Percentiles rank a stretch among this genome's conserved stretches.
Conservation (phyloP, 2,888 invertebrate genomes). For the Villa cingulata region DNA sequence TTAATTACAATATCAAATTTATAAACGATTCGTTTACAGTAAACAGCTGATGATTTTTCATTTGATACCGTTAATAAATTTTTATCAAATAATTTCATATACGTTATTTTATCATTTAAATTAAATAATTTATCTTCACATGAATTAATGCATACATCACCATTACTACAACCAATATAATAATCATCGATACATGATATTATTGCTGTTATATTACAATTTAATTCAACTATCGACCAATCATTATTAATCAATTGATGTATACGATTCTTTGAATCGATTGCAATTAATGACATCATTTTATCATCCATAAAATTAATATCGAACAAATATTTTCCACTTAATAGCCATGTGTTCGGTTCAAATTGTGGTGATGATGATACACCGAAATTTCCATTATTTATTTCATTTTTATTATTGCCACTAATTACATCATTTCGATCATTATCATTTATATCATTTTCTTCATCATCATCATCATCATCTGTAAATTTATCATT, state of each 20-base stretch:
- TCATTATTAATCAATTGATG: constrained; percentile 23
- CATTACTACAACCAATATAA: constrained; percentile 26
- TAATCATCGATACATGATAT: constrained; percentile 17
- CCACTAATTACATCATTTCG: too few species aligned
- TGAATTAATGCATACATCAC: constrained; percentile 12
- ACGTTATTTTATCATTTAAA: constrained; percentile 18
- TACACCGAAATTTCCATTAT: neutral
- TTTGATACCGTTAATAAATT: constrained; percentile 22
- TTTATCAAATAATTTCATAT: constrained; percentile 23
- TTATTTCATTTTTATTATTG: too few species aligned
- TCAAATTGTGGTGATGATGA: constrained; percentile 20
- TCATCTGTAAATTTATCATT: constrained; percentile 14
- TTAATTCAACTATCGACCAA: constrained; percentile 22
- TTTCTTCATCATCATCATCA: too few species aligned
- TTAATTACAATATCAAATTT: constrained; percentile 13
- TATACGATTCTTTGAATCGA: constrained; percentile 28
- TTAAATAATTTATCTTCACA: constrained; percentile 11
- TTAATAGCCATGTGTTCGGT: constrained; percentile 24
- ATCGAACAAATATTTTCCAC: constrained; percentile 23
- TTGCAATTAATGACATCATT: constrained; percentile 21
- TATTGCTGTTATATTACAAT: constrained; percentile 22
- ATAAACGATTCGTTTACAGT: constrained; percentile 6
- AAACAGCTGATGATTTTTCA: constrained; percentile 3
- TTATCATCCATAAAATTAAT: constrained; percentile 16
- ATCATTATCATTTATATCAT: neutral